These are phyloP conservation scores for Zoroaster sp. DNA, from an alignment of 53 echinoderm and acorn worm genomes.

Conservation along the genomic window DNA sequence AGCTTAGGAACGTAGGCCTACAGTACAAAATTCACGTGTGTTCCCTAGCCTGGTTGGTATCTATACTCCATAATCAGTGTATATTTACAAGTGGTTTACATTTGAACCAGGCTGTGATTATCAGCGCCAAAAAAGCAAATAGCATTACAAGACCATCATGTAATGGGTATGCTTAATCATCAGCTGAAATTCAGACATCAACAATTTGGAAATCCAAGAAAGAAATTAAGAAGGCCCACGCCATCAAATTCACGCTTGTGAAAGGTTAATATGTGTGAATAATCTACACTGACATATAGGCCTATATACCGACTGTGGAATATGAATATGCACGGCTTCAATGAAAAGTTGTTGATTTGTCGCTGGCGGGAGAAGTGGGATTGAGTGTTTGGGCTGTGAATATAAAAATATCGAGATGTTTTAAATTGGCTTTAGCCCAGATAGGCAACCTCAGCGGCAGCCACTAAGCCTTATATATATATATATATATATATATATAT, in stretches of 20 bases:
- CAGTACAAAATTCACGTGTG: not conserved
- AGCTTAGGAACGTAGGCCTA: not conserved
- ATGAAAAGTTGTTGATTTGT: too few species aligned
- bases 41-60: not conserved
- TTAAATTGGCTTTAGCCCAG: too few species aligned
- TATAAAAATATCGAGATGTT: too few species aligned
- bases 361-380: too few species aligned
- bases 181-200: not conserved
- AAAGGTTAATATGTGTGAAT: not conserved
- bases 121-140: not conserved
- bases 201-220: not conserved
- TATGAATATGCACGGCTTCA: not conserved
- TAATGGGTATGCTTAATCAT: not conserved
- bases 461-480: too few species aligned
- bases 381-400: too few species aligned
- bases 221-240: not conserved
- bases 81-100: not conserved
- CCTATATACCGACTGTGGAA: not conserved
- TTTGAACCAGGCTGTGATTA: not conserved
- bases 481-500: too few species aligned
- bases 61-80: not conserved
- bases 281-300: not conserved
- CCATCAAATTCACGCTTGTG: too few species aligned
- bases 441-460: too few species aligned
- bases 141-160: not conserved